These are phyloP conservation scores for Nomia melanderi DNA, from an alignment of 1,140 invertebrate species.

Conservation along the genomic window DNA sequence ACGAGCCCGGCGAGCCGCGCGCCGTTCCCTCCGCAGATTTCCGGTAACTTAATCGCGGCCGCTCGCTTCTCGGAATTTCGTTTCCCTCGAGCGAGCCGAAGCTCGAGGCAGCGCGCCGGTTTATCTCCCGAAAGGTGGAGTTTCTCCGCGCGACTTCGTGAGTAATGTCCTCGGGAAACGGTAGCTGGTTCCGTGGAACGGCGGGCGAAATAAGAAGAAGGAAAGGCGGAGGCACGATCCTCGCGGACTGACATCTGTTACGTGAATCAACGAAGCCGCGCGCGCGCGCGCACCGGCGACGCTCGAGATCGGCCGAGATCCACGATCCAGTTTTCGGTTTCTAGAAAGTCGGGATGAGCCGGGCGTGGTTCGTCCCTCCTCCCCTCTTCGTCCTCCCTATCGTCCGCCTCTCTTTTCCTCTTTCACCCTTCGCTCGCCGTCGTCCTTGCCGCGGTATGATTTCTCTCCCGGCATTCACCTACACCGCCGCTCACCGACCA, in stretches of 20 bases:
- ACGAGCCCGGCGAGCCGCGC: too few relatives aligned
- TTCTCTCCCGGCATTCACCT: conserved; percentile 74
- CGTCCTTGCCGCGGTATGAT: conserved; percentile 76
- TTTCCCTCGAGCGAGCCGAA: conserved; percentile 17
- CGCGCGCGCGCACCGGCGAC: conserved; percentile 31
- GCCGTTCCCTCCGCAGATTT: conserved; percentile 2
- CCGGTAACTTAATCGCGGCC: conserved; percentile 17
- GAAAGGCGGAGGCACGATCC: conserved; percentile 37
- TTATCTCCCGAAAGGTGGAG: conserved; percentile 49
- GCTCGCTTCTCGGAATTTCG: conserved; percentile 30
- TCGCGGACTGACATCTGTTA: conserved; percentile 61
- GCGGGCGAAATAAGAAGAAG: conserved; percentile 49
- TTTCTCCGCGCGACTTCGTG: conserved; percentile 53
- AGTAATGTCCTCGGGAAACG: conserved; percentile 61
- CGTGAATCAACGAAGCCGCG: conserved; percentile 60
- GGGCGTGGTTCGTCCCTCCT: conserved; percentile 63
- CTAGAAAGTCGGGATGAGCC: conserved; percentile 76
- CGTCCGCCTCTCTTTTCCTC: conserved; percentile 14
- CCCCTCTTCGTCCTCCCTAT: background rate
- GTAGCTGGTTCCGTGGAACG: conserved; percentile 51
- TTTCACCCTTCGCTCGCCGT: conserved; percentile 49
- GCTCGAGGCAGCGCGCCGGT: background rate
- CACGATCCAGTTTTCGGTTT: conserved; percentile 77
- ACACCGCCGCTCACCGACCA: conserved; percentile 19
- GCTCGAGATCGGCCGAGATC: conserved; percentile 59